Evolutionary conservation across 2,888 invertebrate species (phyloP), one percentile per base, ranked within the genome.

Genomic region (Eulithis prunata): DNA sequence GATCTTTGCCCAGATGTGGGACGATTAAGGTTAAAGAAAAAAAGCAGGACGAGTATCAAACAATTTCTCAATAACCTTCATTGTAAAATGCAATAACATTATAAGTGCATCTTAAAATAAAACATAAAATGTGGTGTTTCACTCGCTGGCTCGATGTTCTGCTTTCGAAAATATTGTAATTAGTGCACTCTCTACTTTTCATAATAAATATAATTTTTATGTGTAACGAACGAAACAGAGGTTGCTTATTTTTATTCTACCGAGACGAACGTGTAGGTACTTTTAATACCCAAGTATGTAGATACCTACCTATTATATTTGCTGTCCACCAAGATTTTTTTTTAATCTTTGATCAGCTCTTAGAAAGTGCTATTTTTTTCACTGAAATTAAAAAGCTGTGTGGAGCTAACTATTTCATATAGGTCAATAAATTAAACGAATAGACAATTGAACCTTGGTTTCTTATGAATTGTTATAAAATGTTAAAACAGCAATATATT

Each of bases 151-250:
- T 75, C 71, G 68, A 73, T 75, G 76, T 66, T 73, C 74, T 67
- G 74, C 82, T 81, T 81, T 83, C 78, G 75, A 79, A 81, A 79
- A 21, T 67, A 65, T 28, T 64, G 66, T 78, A 71, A 74, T 75
- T 74, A 77, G 70, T 75, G 70, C 69, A 79, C 80, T 82, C 81
- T 81, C 81, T 77, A 66, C 62, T 59, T 64, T 63, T 62, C 32
- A 61, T 52, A 67, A 68, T 62, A 64, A 62, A 62, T 62, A 57
- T 53, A 57, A 61, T 60, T 58, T 64, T 64, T 45, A 64, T 64
- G 60, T 51, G 64, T 54, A 55, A 49, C 60, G 56, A 56, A 54
- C 43, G 59, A 53, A 59, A 60, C 56, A 51, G 38, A 52, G 41
- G 53, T 38, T 10, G 53, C 52, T 57, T 63, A 21, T 63, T 63